Base-by-base conservation (phyloP, 2,797 vertebrate genomes). In the Acanthiza pusilla region DNA sequence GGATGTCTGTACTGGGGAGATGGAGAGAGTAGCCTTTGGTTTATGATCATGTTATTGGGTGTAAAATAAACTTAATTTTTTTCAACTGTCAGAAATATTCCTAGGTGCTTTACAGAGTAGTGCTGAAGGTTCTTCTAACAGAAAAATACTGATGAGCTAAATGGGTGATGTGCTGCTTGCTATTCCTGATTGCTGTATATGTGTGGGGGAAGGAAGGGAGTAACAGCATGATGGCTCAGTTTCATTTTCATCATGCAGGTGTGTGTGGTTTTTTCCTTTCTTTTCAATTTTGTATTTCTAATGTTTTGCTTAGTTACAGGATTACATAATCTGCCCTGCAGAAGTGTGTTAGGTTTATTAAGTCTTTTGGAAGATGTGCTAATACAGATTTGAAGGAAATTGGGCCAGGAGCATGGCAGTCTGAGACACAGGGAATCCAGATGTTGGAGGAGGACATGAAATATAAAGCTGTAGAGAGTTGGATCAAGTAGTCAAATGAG, bases 61-160 rank as follows among this genome's bases (percentile, higher is more conserved):
- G 48, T 88, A 94, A 93, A 95, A 93, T 88, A 94, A 96, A 95
- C 83, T 84, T 88, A 16, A 34, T 89, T 83, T 94, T 95, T 93
- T 76, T 61, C 51, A 79, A 57, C 70, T 88, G 88, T 90, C 83
- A 70, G 5, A 91, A 83, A 51, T 91, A 65, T 90, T 93, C 40
- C 16, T 88, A 61, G 42, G 60, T 94, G 60, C 50, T 84, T 92
- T 76, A 77, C 50, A 34, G 55, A 54, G 34, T 42, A 68, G 22
- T 45, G 36, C 78, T 74, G 83, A 75, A 20, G 40, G 62, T 84
- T 36, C n/a, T 83, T 93, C 85, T n/a, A 58, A 62, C 32, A 84
- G 63, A 29, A 63, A 84, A 84, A 93, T 81, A 66, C 40, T 20
- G 4, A 27, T 34, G 43, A 86, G 62, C 66, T 89, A 78, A 88